Base-by-base conservation (phyloP, 2,113 vertebrate species). In the Lepus americanus region DNA sequence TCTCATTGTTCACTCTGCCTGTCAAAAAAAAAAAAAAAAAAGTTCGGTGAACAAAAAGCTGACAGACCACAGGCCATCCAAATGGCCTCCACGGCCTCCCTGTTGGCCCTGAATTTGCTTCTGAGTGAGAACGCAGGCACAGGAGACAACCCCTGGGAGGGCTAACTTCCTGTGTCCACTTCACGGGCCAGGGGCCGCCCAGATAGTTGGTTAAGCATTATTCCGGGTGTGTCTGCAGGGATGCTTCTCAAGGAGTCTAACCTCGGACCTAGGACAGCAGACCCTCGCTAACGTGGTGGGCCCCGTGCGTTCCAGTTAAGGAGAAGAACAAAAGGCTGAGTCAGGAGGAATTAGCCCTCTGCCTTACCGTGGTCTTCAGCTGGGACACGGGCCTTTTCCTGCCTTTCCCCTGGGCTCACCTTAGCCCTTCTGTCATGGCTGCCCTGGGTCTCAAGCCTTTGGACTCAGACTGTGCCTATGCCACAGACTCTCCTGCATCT, bases 121-220 rank as follows among this genome's bases (percentile, higher is more conserved):
- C 12, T 22, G 64, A 23, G 11, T 3, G 25, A 6, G 44, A 4
- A 16, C 11, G 14, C 20, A 39, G 0, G 31, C 10, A 33, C 7
- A n/a, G 61, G 55, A 61, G 33, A n/a, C 2, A 22, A n/a, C 2
- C 80, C 53, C 8, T 19, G 44, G 8, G 49, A 69, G 7, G 73
- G 39, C 29, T 77, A 31, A 29, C 33, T 63, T 77, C 9, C 17
- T 5, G 2, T 2, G 16, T 67, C 36, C n/a, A 20, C 23, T 5
- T 55, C 64, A 27, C 81, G 11, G 17, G 77, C 44, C 27, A 70
- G 9, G 0, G 11, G 53, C 49, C 64, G n/a, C 87, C 31, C 85
- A 87, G 53, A 39, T 39, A 66, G 14, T 29, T 10, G 20, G n/a
- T 19, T 23, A 44, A 10, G 67, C 5, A 3, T 16, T 36, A 27